phyloP scores from a whole-genome alignment of 2,888 invertebrate species.

The Aphelenchoides bicaudatus region DNA sequence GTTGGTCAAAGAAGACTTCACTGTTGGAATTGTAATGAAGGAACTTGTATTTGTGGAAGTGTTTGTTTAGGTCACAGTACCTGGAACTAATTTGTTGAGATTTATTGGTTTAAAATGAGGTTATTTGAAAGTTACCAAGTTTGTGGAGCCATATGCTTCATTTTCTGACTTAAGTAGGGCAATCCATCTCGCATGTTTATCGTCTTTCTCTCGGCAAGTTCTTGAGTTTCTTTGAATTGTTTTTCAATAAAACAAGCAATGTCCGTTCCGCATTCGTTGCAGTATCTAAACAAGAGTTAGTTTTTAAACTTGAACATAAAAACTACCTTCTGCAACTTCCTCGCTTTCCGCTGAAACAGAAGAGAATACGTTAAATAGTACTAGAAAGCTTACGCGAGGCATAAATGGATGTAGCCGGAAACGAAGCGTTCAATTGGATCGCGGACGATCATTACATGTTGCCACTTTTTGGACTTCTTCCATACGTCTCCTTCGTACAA shows the following conservation, averaged over 20 bases:
- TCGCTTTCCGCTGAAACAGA: background rate
- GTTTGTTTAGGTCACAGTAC: background rate
- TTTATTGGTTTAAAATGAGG: background rate
- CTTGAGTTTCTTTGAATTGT: too few relatives aligned
- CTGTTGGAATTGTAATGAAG: background rate
- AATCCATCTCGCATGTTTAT: too few relatives aligned
- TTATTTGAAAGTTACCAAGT: too few relatives aligned
- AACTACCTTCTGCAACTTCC: background rate
- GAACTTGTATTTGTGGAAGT: background rate
- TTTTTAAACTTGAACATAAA: too few relatives aligned
- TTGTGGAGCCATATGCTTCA: constrained; percentile 5
- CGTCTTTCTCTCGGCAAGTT: too few relatives aligned
- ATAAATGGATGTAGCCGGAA: background rate
- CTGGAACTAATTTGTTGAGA: background rate
- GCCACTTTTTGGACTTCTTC: background rate
- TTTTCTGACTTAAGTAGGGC: too few relatives aligned
- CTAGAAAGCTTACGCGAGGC: background rate
- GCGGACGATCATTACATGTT: background rate
- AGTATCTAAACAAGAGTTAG: too few relatives aligned
- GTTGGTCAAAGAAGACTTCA: background rate
- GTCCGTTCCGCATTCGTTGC: constrained; percentile 5
- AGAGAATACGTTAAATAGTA: background rate
- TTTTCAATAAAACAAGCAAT: constrained; percentile 7
- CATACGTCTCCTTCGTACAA: background rate
- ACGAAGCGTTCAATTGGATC: constrained; percentile 8